Percentiles rank a stretch among this genome's conserved stretches.
These are phyloP conservation scores for Epirrhoe alternata DNA, from an alignment of 2,888 invertebrate species.

Conservation along the genomic window DNA sequence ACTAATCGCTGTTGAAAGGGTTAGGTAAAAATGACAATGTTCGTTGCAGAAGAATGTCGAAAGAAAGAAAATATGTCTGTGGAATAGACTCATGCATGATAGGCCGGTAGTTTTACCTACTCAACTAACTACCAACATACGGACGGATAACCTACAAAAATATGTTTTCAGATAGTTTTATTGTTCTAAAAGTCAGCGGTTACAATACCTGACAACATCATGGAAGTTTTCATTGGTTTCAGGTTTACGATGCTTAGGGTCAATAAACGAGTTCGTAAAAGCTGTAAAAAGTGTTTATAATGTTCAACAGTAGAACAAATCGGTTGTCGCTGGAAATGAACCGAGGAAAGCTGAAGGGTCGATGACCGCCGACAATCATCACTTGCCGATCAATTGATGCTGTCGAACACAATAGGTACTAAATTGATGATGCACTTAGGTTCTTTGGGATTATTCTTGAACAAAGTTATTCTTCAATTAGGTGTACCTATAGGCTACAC, in stretches of 20 bases:
- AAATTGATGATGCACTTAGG: not conserved
- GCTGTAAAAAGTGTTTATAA: conserved; percentile 32
- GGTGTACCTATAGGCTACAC: too few relatives aligned
- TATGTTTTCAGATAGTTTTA: too few relatives aligned
- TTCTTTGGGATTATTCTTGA: not conserved
- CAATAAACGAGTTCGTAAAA: conserved; percentile 26
- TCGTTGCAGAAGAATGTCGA: not conserved
- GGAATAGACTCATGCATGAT: not conserved
- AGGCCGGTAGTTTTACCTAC: not conserved
- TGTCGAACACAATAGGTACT: conserved; percentile 26
- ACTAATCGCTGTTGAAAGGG: not conserved
- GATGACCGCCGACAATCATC: conserved; percentile 52
- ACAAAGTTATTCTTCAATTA: not conserved
- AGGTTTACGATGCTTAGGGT: not conserved
- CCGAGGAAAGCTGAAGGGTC: conserved; percentile 57
- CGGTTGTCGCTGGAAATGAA: conserved; percentile 65
- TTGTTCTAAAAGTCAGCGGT: too few relatives aligned
- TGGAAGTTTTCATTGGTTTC: too few relatives aligned
- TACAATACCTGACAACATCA: too few relatives aligned
- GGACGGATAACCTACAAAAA: too few relatives aligned
- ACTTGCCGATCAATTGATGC: conserved; percentile 60
- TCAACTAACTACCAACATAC: too few relatives aligned
- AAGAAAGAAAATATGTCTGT: not conserved
- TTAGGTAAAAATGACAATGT: not conserved
- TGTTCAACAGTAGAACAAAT: conserved; percentile 62